These are phyloP conservation scores for Theristicus caerulescens DNA, from an alignment of 2,113 vertebrate species.

Conservation along the genomic window DNA sequence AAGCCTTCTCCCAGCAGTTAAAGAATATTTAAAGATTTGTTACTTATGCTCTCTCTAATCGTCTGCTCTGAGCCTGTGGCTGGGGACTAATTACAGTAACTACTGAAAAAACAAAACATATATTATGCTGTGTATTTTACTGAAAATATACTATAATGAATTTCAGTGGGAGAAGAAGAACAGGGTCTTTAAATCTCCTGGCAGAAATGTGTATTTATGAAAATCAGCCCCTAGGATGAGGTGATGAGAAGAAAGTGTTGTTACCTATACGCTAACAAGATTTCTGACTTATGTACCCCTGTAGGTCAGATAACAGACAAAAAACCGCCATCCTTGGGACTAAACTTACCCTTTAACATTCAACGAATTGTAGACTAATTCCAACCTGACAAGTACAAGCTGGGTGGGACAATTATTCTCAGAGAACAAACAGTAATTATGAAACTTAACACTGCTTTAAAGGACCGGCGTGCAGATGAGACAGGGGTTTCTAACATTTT, in stretches of 20 bases:
- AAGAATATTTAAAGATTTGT: neutral
- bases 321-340: neutral
- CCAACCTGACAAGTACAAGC: neutral
- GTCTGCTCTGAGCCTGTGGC: constrained; percentile 22
- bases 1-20: constrained; percentile 11
- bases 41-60: neutral
- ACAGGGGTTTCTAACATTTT: neutral
- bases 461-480: neutral
- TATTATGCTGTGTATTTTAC: constrained; percentile 17
- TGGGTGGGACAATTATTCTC: neutral
- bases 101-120: constrained; percentile 50
- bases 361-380: neutral
- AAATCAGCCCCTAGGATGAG: neutral
- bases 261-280: neutral
- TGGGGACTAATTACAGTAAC: constrained; percentile 81
- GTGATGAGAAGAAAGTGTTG: neutral
- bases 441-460: constrained; percentile 25
- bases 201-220: neutral
- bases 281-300: neutral
- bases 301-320: neutral
- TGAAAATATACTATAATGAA: neutral
- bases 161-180: constrained; percentile 1
- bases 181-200: neutral
- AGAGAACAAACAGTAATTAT: constrained; percentile 13
- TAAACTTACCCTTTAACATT: neutral